phyloP scores from a whole-genome alignment of 2,113 vertebrate genomes.

The Nestor notabilis region DNA sequence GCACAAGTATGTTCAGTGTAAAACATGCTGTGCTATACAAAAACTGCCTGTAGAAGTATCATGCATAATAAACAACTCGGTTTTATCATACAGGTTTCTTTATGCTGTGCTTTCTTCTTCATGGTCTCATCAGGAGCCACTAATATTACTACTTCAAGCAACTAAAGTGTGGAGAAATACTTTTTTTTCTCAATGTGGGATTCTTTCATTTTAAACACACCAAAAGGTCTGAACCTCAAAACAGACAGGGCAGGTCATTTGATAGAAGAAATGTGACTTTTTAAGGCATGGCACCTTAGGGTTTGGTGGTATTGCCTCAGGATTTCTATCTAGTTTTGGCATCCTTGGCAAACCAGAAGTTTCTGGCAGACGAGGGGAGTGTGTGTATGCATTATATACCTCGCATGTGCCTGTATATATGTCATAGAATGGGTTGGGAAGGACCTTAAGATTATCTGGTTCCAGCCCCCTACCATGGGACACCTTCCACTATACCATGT shows the following conservation, averaged over 20 bases:
- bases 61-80: not conserved
- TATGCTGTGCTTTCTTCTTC: not conserved
- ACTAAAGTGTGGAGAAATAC: not conserved
- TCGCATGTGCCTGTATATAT: not conserved
- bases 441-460: not conserved
- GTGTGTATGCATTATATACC: not conserved
- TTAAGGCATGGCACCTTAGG: not conserved
- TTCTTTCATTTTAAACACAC: not conserved
- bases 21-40: not conserved
- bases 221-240: not conserved
- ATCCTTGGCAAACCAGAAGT: not conserved
- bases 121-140: not conserved
- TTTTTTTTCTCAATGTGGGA: not conserved
- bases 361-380: fast-evolving
- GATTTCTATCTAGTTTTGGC: not conserved
- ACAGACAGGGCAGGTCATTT: not conserved
- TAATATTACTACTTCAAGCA: not conserved
- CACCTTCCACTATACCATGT: not conserved
- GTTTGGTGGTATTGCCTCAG: not conserved
- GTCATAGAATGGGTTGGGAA: not conserved
- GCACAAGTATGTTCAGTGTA: not conserved
- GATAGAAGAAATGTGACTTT: not conserved
- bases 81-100: not conserved
- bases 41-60: not conserved
- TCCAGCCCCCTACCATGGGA: not conserved